A percentile compares a stretch with the other conserved stretches of the same genome.
phyloP scores from a whole-genome alignment of 1,140 invertebrate species.

The Anastrepha obliqua region DNA sequence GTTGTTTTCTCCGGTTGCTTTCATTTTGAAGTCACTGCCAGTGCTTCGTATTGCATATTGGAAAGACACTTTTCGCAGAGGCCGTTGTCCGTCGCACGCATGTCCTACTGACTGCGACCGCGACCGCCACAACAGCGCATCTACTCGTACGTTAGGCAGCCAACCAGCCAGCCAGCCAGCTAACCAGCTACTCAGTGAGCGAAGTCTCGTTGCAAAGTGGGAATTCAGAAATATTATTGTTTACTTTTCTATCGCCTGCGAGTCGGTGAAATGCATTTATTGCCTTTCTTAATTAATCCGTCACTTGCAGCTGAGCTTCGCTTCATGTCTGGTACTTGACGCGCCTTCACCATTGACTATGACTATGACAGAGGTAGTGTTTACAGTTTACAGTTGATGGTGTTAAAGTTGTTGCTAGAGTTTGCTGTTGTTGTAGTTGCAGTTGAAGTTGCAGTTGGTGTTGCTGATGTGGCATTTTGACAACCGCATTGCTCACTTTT shows the following conservation, averaged over 20 bases:
- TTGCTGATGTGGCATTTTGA: constrained; percentile 47
- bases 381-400: not conserved
- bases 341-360: not conserved
- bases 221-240: constrained; percentile 38
- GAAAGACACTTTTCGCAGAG: constrained; percentile 37
- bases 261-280: not conserved
- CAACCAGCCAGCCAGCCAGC: not conserved
- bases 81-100: not conserved
- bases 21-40: not conserved
- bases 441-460: not conserved
- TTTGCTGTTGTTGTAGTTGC: not conserved
- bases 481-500: constrained; percentile 1
- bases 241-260: constrained; percentile 1
- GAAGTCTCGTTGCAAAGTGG: constrained; percentile 13
- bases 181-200: not conserved
- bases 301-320: constrained; percentile 39
- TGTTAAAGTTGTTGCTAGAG: not conserved
- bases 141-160: not conserved
- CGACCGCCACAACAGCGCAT: not conserved
- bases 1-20: not conserved
- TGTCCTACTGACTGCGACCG: not conserved
- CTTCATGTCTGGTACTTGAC: not conserved
- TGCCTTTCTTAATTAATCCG: constrained; percentile 48
- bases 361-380: not conserved
- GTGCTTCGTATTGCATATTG: not conserved